Evolutionary conservation across 2,113 vertebrate species (phyloP).

Genomic region (Climacteris rufus): DNA sequence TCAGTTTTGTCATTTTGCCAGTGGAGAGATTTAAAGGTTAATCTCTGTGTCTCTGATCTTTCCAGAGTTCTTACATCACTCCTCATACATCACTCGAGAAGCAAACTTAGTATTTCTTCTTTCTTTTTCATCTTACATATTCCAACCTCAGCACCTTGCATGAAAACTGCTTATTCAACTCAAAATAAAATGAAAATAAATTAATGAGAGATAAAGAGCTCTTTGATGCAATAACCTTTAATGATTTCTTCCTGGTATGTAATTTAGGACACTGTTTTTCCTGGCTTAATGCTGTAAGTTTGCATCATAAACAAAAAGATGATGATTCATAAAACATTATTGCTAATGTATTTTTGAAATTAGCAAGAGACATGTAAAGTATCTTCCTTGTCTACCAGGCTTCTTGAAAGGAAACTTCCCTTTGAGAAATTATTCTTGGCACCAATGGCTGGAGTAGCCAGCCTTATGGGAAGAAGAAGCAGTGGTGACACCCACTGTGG

Average conservation of each 20-base stretch:
- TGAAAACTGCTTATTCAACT: conserved; percentile 51
- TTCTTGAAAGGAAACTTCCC: conserved; percentile 67
- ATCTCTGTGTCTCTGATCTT: conserved; percentile 43
- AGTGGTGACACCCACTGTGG: conserved; percentile 51
- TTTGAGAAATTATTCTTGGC: conserved; percentile 67
- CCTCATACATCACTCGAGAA: background rate
- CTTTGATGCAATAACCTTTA: conserved; percentile 63
- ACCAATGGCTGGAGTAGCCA: conserved; percentile 42
- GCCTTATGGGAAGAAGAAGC: conserved; percentile 45
- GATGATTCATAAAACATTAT: conserved; percentile 60
- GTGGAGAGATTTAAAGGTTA: background rate
- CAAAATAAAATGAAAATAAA: conserved; percentile 62
- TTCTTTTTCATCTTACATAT: conserved; percentile 34
- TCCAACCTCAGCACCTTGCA: conserved; percentile 30
- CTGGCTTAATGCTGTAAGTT: conserved; percentile 53
- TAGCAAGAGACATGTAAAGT: conserved; percentile 61
- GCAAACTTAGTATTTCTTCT: background rate
- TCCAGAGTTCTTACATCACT: conserved; percentile 29
- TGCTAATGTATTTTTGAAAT: conserved; percentile 59
- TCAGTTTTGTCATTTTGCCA: background rate
- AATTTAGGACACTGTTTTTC: conserved; percentile 64
- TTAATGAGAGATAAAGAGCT: conserved; percentile 50
- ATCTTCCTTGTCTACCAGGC: conserved; percentile 48
- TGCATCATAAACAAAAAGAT: conserved; percentile 58
- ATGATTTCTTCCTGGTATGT: conserved; percentile 61